These are phyloP conservation scores for Unio delphinus DNA, from an alignment of 2,888 invertebrate genomes.

Conservation along the genomic window DNA sequence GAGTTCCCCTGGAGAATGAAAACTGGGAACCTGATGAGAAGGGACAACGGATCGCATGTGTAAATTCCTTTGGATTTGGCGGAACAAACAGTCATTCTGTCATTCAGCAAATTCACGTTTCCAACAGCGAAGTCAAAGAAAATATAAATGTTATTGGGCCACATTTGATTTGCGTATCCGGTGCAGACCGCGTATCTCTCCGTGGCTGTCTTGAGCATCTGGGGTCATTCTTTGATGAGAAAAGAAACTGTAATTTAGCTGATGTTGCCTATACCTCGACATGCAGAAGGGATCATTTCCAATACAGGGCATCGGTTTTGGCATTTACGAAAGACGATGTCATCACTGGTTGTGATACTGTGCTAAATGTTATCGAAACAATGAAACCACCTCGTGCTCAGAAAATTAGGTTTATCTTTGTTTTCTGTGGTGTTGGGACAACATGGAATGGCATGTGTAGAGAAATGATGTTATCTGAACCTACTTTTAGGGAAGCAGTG, in stretches of 20 bases:
- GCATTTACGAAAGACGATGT: conserved; percentile 15
- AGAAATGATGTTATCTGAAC: conserved; percentile 20
- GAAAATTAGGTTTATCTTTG: conserved; percentile 30
- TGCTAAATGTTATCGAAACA: neutral
- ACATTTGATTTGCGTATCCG: conserved; percentile 20
- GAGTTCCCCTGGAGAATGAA: conserved; percentile 13
- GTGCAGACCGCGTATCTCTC: conserved; percentile 5
- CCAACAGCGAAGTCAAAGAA: neutral
- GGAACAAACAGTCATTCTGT: conserved; percentile 49
- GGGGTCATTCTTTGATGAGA: conserved; percentile 2
- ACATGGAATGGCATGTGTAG: conserved; percentile 46
- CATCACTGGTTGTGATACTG: neutral
- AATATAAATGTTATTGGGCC: neutral
- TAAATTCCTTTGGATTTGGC: conserved; percentile 52
- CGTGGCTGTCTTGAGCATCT: conserved; percentile 2
- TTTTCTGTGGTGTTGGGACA: conserved; percentile 50
- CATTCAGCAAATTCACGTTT: conserved; percentile 8
- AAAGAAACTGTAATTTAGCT: conserved; percentile 1
- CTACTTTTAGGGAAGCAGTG: conserved; percentile 26
- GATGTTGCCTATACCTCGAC: conserved; percentile 11
- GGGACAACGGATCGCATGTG: conserved; percentile 18
- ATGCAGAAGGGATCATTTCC: conserved; percentile 18
- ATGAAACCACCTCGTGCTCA: neutral
- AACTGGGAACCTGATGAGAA: conserved; percentile 18
- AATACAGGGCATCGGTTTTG: conserved; percentile 20